These are phyloP conservation scores for Aurelia aurita DNA, from an alignment of 30 jellyfish, hydroid and myxozoan genomes.

Conservation along the genomic window DNA sequence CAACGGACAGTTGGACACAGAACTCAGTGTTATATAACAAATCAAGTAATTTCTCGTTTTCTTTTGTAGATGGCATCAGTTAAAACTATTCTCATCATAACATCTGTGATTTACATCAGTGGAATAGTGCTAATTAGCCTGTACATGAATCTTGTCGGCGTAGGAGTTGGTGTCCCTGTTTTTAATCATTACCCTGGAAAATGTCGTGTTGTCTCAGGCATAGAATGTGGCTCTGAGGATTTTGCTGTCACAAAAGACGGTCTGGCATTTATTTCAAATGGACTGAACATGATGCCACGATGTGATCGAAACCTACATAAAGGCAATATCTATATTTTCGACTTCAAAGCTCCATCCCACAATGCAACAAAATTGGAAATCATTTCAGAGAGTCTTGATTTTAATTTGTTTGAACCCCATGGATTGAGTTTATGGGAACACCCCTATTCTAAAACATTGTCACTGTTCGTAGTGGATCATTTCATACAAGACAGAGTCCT, in stretches of 20 bases:
- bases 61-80: constrained; percentile 27
- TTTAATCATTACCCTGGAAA: constrained; percentile 89
- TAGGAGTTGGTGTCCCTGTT: constrained; percentile 77
- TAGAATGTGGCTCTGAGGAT: constrained; percentile 98
- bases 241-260: constrained; percentile 90
- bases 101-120: constrained; percentile 2
- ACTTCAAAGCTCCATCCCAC: constrained; percentile 69
- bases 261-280: constrained; percentile 90
- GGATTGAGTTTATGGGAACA: constrained; percentile 82
- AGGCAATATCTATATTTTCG: constrained; percentile 84
- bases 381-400: constrained; percentile 37
- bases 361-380: constrained; percentile 59
- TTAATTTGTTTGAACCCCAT: constrained; percentile 81
- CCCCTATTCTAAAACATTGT: neutral
- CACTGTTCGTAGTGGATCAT: constrained; percentile 82
- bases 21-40: neutral
- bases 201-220: constrained; percentile 89
- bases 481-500: constrained; percentile 73
- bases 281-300: constrained; percentile 55
- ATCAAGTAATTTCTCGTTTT: neutral
- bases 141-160: constrained; percentile 48
- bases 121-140: constrained; percentile 11
- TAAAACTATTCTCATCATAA: neutral
- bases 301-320: constrained; percentile 46
- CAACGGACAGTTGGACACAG: neutral